These are phyloP conservation scores for Epizoanthus ramosus DNA, from an alignment of 92 coral and sea anemone genomes.

Conservation along the genomic window DNA sequence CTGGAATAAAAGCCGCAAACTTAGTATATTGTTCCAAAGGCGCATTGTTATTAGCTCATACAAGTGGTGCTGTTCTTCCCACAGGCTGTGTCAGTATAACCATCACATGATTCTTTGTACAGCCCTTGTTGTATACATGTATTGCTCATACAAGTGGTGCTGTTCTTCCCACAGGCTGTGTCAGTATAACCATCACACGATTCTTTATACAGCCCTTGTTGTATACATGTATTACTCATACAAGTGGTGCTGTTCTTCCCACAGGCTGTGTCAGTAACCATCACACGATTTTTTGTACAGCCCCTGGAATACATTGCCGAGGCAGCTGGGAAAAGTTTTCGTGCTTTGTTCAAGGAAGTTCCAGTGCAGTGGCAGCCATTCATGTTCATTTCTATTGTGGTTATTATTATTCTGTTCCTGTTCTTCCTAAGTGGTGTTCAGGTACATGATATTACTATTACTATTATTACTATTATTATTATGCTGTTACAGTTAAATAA, in stretches of 20 bases:
- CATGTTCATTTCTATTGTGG: conserved; percentile 68
- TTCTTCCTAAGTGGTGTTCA: conserved; percentile 73
- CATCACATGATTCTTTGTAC: conserved; percentile 72
- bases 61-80: neutral
- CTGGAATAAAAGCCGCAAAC: no score
- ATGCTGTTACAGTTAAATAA: no score
- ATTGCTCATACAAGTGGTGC: neutral
- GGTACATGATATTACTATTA: conserved; percentile 23
- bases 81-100: conserved; percentile 88
- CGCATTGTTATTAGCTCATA: no score
- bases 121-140: conserved; percentile 53
- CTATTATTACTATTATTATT: neutral
- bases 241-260: neutral
- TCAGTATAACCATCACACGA: conserved; percentile 81
- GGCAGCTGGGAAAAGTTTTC: conserved; percentile 89
- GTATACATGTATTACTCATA: neutral
- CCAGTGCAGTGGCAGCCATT: conserved; percentile 98
- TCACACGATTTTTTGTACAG: conserved; percentile 76
- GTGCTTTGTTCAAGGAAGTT: conserved; percentile 82
- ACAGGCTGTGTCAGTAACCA: conserved; percentile 89
- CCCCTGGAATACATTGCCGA: conserved; percentile 92
- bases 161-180: conserved; percentile 71
- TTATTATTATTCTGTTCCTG: conserved; percentile 58
- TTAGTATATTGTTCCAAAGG: no score
- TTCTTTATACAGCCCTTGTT: conserved; percentile 75